Evolutionary conservation across 2,797 vertebrate genomes (phyloP).

Genomic region (Miichthys miiuy): DNA sequence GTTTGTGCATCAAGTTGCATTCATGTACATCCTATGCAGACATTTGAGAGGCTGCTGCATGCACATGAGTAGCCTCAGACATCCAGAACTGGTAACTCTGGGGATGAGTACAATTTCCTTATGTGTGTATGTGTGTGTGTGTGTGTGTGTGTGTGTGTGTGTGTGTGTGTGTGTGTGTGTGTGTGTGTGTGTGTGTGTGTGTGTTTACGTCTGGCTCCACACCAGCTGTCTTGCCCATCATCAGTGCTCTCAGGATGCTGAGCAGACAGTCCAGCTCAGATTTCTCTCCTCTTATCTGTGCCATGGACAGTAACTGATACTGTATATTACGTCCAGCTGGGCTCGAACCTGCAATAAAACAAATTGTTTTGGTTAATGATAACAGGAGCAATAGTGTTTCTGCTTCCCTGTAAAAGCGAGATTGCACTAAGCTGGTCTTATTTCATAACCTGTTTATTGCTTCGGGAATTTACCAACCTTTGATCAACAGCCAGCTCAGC

Average conservation of each 20-base stretch:
- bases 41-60: slow-evolving; percentile 8
- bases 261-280: slow-evolving; percentile 58
- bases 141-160: slow-evolving; percentile 20
- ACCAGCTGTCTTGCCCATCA: slow-evolving; percentile 64
- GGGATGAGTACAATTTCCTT: slow-evolving; percentile 17
- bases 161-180: slow-evolving; percentile 7
- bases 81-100: slow-evolving; percentile 12
- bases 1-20: neutral
- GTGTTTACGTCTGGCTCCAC: slow-evolving; percentile 33
- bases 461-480: slow-evolving; percentile 28
- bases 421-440: slow-evolving; percentile 13
- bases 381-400: slow-evolving; percentile 15
- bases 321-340: slow-evolving; percentile 19
- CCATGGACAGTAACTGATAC: slow-evolving; percentile 26
- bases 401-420: neutral
- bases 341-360: slow-evolving; percentile 55
- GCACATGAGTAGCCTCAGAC: slow-evolving; percentile 21
- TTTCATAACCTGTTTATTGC: slow-evolving; percentile 52
- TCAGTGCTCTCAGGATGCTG: slow-evolving; percentile 50
- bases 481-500: slow-evolving; percentile 41
- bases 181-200: slow-evolving; percentile 14
- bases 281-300: slow-evolving; percentile 48
- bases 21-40: neutral
- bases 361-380: slow-evolving; percentile 41
- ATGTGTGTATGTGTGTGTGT: slow-evolving; percentile 7